Evolutionary conservation across 1,140 invertebrate genomes (phyloP).

Genomic region (Apis dorsata): DNA sequence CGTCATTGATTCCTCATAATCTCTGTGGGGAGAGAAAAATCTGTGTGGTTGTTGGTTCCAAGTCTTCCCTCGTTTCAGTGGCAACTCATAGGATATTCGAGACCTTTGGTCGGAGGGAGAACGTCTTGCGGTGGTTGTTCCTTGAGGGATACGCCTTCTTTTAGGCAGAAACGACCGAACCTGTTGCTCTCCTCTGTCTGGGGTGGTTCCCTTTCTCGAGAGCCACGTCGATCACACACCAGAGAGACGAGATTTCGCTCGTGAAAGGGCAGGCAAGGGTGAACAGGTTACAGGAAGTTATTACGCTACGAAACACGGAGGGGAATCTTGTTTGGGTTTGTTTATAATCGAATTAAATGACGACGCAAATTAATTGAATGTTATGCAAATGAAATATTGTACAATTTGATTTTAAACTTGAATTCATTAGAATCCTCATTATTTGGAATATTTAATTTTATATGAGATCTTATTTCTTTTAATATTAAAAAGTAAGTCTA

Average conservation of each 20-base stretch:
- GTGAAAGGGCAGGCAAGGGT: not conserved
- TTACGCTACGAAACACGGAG: not conserved
- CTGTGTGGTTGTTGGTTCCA: not conserved
- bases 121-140: slow-evolving; percentile 1
- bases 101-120: not conserved
- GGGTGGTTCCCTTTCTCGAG: slow-evolving; percentile 8
- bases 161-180: slow-evolving; percentile 40
- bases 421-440: too few species aligned
- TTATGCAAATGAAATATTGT: too few species aligned
- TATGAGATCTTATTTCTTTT: too few species aligned
- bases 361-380: not conserved
- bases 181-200: slow-evolving; percentile 52
- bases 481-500: too few species aligned
- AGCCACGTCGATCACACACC: slow-evolving; percentile 12
- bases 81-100: not conserved
- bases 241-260: not conserved
- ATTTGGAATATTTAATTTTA: too few species aligned
- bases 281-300: not conserved
- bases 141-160: slow-evolving; percentile 15
- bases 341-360: not conserved
- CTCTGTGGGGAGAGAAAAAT: too few species aligned
- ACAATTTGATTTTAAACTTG: too few species aligned
- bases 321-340: too few species aligned
- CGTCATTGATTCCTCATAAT: too few species aligned
- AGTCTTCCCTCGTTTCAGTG: not conserved